These are phyloP conservation scores for Sebastes dallii DNA, from an alignment of 2,797 vertebrate species.

Conservation along the genomic window DNA sequence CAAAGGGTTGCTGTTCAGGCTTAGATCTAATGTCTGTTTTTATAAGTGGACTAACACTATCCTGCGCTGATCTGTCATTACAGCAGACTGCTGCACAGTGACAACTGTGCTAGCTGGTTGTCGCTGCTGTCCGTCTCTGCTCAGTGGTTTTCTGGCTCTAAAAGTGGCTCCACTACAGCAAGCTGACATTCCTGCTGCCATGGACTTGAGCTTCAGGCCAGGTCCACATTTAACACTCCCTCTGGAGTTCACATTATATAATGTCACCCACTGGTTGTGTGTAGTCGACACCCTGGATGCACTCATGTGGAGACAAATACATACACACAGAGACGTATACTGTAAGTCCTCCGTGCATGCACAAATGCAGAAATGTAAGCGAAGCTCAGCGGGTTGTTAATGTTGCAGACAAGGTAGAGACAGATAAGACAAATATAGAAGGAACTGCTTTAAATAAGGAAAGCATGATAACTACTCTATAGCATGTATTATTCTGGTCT, in stretches of 20 bases:
- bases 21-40: conserved; percentile 22
- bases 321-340: background rate
- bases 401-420: background rate
- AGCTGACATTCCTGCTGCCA: conserved; percentile 51
- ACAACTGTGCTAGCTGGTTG: conserved; percentile 41
- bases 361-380: background rate
- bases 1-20: background rate
- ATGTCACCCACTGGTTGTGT: conserved; percentile 35
- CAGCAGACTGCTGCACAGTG: conserved; percentile 34
- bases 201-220: conserved; percentile 31
- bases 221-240: conserved; percentile 65
- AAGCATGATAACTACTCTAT: background rate
- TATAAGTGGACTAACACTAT: conserved; percentile 9
- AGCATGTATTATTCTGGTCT: background rate
- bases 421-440: conserved; percentile 9
- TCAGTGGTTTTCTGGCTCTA: conserved; percentile 44
- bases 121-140: conserved; percentile 27
- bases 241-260: conserved; percentile 58
- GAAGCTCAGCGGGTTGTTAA: background rate
- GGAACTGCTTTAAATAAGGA: background rate
- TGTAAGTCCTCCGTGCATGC: background rate
- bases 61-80: conserved; percentile 22
- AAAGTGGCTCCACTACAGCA: conserved; percentile 52
- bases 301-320: background rate
- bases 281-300: conserved; percentile 23